Percentiles rank a stretch among this genome's conserved stretches.
Evolutionary conservation across 2,888 invertebrate genomes (phyloP).

Genomic region (Catonia carolina): DNA sequence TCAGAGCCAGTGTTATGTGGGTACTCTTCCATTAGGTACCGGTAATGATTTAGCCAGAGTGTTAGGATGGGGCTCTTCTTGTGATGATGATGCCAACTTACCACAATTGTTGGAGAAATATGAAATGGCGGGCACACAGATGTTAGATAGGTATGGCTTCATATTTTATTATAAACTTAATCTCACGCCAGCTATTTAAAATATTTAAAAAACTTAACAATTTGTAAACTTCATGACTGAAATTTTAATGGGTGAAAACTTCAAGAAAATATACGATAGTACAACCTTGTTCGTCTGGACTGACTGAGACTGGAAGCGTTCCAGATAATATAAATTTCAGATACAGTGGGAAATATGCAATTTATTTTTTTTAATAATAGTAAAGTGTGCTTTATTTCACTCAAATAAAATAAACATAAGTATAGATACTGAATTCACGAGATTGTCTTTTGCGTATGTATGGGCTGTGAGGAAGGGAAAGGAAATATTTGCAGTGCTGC

Average conservation of each 20-base stretch:
- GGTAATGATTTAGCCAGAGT: slow-evolving; percentile 95
- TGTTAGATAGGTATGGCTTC: slow-evolving; percentile 92
- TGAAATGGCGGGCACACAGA: slow-evolving; percentile 94
- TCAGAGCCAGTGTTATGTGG: slow-evolving; percentile 88
- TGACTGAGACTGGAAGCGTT: no score
- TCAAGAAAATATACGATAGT: slow-evolving; percentile 13
- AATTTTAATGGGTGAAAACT: slow-evolving; percentile 14
- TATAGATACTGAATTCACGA: no score
- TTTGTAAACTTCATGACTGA: not conserved
- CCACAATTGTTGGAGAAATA: slow-evolving; percentile 88
- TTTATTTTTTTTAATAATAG: no score
- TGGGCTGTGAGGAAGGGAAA: no score
- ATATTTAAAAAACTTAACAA: no score
- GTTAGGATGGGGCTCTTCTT: slow-evolving; percentile 92
- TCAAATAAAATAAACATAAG: no score
- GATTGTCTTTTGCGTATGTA: no score
- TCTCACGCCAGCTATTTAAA: not conserved
- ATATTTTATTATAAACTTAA: not conserved
- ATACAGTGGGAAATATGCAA: no score
- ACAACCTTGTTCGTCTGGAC: no score
- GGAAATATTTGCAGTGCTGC: no score
- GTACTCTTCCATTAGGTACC: slow-evolving; percentile 90
- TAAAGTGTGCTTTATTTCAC: no score
- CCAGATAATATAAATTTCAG: no score
- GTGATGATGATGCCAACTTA: slow-evolving; percentile 90